phyloP scores from a whole-genome alignment of 2,797 vertebrate genomes.

The Rhinella marina region DNA sequence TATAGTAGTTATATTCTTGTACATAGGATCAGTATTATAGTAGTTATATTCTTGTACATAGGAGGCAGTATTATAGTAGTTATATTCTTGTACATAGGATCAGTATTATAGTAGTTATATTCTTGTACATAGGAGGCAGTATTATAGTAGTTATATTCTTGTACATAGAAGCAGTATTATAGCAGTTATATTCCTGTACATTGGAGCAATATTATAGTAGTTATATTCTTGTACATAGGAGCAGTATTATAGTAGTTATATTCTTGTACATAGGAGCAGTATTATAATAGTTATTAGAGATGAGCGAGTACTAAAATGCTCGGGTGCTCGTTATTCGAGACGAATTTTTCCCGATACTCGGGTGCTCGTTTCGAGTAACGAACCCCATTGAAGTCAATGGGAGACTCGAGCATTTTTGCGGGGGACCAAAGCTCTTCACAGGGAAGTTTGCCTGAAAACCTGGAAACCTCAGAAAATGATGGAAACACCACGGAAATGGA shows the following conservation, averaged over 20 bases:
- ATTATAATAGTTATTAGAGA: neutral
- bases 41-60: slow-evolving; percentile 6
- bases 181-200: slow-evolving; percentile 2
- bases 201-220: neutral
- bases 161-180: neutral
- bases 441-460: too few species aligned
- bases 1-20: slow-evolving; percentile 16
- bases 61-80: neutral
- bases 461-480: too few species aligned
- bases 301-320: too few species aligned
- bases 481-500: too few species aligned
- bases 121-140: neutral
- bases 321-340: too few species aligned
- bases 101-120: neutral
- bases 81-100: neutral
- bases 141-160: slow-evolving; percentile 9
- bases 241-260: neutral
- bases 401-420: too few species aligned
- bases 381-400: too few species aligned
- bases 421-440: too few species aligned
- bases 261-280: neutral
- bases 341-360: too few species aligned
- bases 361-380: too few species aligned
- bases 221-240: neutral
- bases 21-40: neutral